Conservation (phyloP, 2,113 vertebrate species). For the Oplegnathus fasciatus region DNA sequence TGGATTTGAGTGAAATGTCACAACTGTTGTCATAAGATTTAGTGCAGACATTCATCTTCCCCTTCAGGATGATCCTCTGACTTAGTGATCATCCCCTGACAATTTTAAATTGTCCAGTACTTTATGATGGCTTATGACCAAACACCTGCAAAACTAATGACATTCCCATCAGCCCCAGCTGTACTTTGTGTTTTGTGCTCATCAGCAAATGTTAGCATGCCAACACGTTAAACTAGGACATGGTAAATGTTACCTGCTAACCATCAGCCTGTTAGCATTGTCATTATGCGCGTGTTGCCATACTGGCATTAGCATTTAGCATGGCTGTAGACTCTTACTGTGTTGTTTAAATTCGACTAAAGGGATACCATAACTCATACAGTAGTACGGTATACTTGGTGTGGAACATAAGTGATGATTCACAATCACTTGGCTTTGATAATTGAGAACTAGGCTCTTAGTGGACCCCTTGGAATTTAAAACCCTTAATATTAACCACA, state of each 20-base stretch:
- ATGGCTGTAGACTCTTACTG: not conserved
- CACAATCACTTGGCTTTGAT: not conserved
- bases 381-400: not conserved
- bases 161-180: no score
- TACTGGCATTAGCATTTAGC: no score
- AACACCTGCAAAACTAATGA: no score
- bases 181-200: not conserved
- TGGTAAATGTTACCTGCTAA: no score
- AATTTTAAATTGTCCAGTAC: not conserved
- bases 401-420: slow-evolving; percentile 11
- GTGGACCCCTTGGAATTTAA: slow-evolving; percentile 15
- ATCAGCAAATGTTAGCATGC: not conserved
- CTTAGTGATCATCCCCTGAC: no score
- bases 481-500: slow-evolving; percentile 26
- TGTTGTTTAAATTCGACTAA: not conserved
- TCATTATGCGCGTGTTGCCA: no score
- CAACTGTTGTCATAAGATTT: no score
- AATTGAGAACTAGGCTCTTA: not conserved
- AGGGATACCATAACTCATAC: not conserved
- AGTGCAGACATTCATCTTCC: no score
- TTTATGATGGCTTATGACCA: not conserved
- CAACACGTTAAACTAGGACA: no score
- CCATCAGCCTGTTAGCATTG: not conserved
- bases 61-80: not conserved
- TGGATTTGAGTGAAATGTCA: no score